phyloP scores from a whole-genome alignment of 2,113 vertebrate genomes.

The Ranitomeya variabilis region DNA sequence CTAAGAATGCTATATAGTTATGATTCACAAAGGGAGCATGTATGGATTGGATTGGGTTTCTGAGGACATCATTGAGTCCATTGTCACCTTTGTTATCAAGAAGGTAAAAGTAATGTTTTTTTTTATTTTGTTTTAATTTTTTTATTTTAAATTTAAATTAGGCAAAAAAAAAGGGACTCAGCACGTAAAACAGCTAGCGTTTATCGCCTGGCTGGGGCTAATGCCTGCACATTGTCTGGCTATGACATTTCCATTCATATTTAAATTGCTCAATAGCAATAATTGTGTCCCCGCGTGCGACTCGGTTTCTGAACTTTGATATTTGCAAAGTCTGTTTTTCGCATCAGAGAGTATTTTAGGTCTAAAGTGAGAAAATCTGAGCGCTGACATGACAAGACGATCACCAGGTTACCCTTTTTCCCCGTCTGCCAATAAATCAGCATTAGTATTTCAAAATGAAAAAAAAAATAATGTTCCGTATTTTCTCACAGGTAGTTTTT shows the following conservation, averaged over 20 bases:
- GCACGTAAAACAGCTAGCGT: neutral
- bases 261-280: constrained; percentile 1
- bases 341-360: neutral
- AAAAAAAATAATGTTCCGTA: neutral
- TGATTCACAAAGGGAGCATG: too few species aligned
- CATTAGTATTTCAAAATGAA: neutral
- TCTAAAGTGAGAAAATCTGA: neutral
- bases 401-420: neutral
- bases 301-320: constrained; percentile 4
- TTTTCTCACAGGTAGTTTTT: neutral
- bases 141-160: neutral
- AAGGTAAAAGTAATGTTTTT: too few species aligned
- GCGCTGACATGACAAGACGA: neutral
- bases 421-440: neutral
- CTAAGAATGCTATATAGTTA: too few species aligned
- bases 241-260: constrained; percentile 15
- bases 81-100: too few species aligned
- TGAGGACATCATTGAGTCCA: too few species aligned
- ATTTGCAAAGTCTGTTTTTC: constrained; percentile 13
- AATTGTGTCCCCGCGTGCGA: neutral
- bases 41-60: too few species aligned
- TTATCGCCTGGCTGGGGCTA: neutral
- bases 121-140: too few species aligned
- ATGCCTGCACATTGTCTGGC: neutral
- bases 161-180: neutral